Evolutionary conservation across 2,888 invertebrate genomes (phyloP).

Genomic region (Leistus spinibarbis): DNA sequence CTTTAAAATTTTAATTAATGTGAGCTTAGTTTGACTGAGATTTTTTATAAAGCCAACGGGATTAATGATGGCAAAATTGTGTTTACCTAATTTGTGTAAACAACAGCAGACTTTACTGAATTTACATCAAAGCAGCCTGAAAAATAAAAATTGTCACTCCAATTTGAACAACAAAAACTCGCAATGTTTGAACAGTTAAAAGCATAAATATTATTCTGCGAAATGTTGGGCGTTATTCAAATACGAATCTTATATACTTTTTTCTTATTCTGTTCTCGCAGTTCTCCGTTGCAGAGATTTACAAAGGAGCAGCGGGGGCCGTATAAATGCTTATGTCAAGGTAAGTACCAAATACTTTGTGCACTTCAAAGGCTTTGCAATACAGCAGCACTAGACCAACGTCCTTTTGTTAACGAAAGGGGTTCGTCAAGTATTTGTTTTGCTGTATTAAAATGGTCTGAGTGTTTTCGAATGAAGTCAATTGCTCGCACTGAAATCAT

Average conservation of each 20-base stretch:
- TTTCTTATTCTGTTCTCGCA: slow-evolving; percentile 56
- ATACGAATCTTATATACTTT: not conserved
- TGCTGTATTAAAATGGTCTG: not conserved
- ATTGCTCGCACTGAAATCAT: not conserved
- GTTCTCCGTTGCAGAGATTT: slow-evolving; percentile 80
- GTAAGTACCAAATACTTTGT: slow-evolving; percentile 56
- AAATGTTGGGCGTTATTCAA: not conserved
- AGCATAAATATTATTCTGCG: not conserved
- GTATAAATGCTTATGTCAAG: slow-evolving; percentile 83
- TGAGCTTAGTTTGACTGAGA: too few species aligned
- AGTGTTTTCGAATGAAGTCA: slow-evolving; percentile 3
- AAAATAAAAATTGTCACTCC: not conserved
- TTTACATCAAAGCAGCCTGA: too few species aligned
- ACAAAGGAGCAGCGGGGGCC: slow-evolving; percentile 68
- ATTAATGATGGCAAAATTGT: too few species aligned
- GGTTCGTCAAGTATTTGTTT: slow-evolving; percentile 1
- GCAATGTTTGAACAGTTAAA: not conserved
- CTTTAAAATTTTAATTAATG: too few species aligned
- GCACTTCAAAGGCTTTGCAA: not conserved
- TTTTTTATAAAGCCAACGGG: too few species aligned
- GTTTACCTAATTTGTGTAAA: too few species aligned
- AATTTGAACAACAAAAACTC: not conserved
- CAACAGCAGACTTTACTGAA: too few species aligned
- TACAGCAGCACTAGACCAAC: not conserved
- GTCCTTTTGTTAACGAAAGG: not conserved